Conservation (phyloP, 2,888 invertebrate genomes). For the Autographa gamma region DNA sequence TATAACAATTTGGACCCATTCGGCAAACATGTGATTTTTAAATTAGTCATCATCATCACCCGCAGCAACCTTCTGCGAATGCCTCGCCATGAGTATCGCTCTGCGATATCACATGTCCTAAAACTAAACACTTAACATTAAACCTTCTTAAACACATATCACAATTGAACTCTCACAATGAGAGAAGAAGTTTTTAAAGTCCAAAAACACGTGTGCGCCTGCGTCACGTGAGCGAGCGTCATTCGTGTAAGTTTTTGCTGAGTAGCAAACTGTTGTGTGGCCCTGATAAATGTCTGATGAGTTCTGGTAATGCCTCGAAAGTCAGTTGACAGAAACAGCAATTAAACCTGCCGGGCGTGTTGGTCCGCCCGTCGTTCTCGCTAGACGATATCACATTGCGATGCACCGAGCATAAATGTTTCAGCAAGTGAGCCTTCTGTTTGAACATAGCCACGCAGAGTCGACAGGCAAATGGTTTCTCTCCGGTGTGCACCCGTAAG, state of each 20-base stretch:
- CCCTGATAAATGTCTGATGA: conserved; percentile 95
- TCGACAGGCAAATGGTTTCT: conserved; percentile 96
- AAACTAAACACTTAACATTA: conserved; percentile 79
- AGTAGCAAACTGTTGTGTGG: conserved; percentile 96
- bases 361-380: conserved; percentile 91
- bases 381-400: conserved; percentile 95
- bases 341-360: conserved; percentile 92
- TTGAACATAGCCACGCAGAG: conserved; percentile 97
- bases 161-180: conserved; percentile 85
- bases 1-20: conserved; percentile 88
- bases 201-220: conserved; percentile 76
- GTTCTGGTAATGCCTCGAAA: conserved; percentile 95
- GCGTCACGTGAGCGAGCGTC: conserved; percentile 82
- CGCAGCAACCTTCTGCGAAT: conserved; percentile 78
- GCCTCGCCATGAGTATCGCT: conserved; percentile 84
- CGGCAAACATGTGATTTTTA: conserved; percentile 83
- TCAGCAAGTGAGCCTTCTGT: conserved; percentile 95
- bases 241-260: conserved; percentile 96
- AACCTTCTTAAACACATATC: conserved; percentile 88
- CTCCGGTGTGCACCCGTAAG: conserved; percentile 95
- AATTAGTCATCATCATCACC: conserved; percentile 78
- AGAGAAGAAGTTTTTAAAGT: conserved; percentile 84
- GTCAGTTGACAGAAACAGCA: conserved; percentile 96
- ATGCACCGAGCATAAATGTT: conserved; percentile 96
- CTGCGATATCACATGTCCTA: conserved; percentile 84